phyloP scores from a whole-genome alignment of 92 coral and sea anemone species.

The Muricea muricata region DNA sequence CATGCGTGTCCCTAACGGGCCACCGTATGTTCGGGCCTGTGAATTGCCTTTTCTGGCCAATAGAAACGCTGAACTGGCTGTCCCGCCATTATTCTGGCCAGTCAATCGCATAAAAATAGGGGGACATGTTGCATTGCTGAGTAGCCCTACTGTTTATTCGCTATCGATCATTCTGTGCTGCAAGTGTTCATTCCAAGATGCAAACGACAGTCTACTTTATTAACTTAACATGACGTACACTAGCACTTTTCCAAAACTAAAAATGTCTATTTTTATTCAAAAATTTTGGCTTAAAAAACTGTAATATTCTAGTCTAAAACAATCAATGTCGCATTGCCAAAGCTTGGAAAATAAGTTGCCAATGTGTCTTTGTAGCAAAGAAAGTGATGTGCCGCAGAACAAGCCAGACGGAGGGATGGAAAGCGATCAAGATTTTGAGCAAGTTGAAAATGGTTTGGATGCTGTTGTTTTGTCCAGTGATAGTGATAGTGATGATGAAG shows the following conservation, averaged over 20 bases:
- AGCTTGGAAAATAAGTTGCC: constrained; percentile 23
- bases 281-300: background rate
- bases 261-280: background rate
- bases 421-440: constrained; percentile 50
- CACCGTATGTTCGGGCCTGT: too few relatives aligned
- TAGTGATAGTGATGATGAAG: constrained; percentile 79
- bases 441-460: constrained; percentile 34
- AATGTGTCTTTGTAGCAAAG: constrained; percentile 79
- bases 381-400: constrained; percentile 72
- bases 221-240: background rate
- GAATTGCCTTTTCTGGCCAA: too few relatives aligned
- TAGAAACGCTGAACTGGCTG: too few relatives aligned
- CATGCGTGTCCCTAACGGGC: too few relatives aligned
- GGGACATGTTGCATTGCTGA: too few relatives aligned
- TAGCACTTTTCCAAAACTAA: background rate
- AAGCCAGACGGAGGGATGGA: constrained; percentile 59
- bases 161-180: too few relatives aligned
- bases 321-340: constrained; percentile 35
- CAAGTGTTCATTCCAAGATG: background rate
- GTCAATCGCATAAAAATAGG: too few relatives aligned
- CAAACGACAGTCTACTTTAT: background rate
- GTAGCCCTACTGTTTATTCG: too few relatives aligned
- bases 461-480: constrained; percentile 45
- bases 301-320: background rate
- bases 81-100: too few relatives aligned